These are phyloP conservation scores for Prionace glauca DNA, from an alignment of 2,797 vertebrate species.

Conservation along the genomic window DNA sequence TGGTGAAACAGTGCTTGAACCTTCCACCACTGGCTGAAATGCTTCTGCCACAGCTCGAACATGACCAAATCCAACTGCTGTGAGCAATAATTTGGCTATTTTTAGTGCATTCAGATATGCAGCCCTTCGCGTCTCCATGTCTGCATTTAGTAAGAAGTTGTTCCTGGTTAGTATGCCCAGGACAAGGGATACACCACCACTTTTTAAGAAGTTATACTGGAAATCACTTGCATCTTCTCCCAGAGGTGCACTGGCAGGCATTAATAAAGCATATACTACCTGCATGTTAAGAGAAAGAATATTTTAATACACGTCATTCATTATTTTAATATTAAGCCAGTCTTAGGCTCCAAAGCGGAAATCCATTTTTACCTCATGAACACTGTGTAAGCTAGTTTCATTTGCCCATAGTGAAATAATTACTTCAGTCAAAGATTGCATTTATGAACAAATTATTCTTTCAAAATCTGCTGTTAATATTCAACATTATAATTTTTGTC, in stretches of 20 bases:
- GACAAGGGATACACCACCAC: constrained; percentile 88
- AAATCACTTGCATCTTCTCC: constrained; percentile 96
- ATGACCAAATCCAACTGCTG: constrained; percentile 92
- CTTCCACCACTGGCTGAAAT: constrained; percentile 87
- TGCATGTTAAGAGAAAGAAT: constrained; percentile 44
- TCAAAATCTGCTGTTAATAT: neutral
- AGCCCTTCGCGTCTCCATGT: constrained; percentile 95
- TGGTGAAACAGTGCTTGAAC: constrained; percentile 82
- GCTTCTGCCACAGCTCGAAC: constrained; percentile 97
- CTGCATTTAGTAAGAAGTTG: constrained; percentile 95
- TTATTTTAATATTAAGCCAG: neutral
- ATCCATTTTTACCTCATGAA: neutral
- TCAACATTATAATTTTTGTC: neutral
- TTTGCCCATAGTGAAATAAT: neutral
- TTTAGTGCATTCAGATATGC: constrained; percentile 96
- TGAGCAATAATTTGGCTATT: constrained; percentile 92
- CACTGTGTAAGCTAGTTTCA: neutral
- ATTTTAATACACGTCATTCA: neutral
- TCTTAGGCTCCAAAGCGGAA: neutral
- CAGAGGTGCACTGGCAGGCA: constrained; percentile 94
- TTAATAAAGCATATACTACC: constrained; percentile 98
- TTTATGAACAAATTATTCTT: neutral
- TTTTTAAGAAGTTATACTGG: constrained; percentile 97
- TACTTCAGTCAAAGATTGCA: neutral
- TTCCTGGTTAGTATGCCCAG: constrained; percentile 97